Percentiles rank a stretch among this genome's conserved stretches.
phyloP scores from a whole-genome alignment of 1,140 invertebrate species.

The Leptopilina boulardi region DNA sequence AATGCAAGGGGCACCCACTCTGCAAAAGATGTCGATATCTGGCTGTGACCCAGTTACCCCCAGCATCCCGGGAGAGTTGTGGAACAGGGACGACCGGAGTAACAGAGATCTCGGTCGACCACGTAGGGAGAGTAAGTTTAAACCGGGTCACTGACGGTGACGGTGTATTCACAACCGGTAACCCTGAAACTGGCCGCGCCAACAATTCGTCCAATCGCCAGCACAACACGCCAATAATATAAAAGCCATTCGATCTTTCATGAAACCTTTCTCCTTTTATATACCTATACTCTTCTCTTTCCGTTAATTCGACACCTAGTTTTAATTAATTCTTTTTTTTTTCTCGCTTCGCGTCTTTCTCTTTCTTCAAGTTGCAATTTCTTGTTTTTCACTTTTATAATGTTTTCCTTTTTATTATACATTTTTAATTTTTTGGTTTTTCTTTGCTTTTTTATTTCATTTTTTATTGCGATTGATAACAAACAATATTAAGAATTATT shows the following conservation, averaged over 20 bases:
- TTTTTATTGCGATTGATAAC: too few species aligned
- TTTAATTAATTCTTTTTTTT: conserved; percentile 13
- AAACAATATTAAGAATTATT: too few species aligned
- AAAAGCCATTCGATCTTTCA: background rate
- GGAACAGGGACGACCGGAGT: conserved; percentile 37
- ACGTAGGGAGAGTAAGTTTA: conserved; percentile 26
- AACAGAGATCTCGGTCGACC: conserved; percentile 38
- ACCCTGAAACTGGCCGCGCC: conserved; percentile 18
- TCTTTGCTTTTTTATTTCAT: background rate
- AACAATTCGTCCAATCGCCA: conserved; percentile 4
- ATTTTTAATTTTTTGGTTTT: background rate
- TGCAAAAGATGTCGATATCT: conserved; percentile 53
- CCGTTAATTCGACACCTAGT: background rate
- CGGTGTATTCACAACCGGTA: conserved; percentile 26
- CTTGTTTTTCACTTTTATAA: background rate
- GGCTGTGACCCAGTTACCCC: conserved; percentile 51
- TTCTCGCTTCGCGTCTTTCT: background rate
- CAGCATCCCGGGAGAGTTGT: conserved; percentile 46
- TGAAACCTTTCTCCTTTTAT: conserved; percentile 12
- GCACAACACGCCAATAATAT: background rate
- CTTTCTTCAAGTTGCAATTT: background rate
- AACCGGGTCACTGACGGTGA: conserved; percentile 24
- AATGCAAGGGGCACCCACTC: conserved; percentile 33
- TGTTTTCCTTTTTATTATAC: too few species aligned
- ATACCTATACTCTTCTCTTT: background rate